These are phyloP conservation scores for Euborellia annulipes DNA, from an alignment of 1,140 invertebrate species.

Conservation along the genomic window DNA sequence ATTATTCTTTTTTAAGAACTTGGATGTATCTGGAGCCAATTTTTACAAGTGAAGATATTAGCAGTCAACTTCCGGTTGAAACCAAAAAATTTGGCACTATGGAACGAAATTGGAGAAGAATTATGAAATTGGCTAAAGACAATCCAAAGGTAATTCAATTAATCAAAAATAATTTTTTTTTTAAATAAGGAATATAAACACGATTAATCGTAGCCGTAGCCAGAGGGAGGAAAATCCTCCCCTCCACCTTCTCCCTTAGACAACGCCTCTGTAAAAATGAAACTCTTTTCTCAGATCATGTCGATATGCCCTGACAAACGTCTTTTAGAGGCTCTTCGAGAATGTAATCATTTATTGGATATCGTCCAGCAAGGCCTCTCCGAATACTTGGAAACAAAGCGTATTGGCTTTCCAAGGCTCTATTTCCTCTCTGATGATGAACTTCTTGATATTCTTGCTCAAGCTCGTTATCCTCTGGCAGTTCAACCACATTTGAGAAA, in stretches of 20 bases:
- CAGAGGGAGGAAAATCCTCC: too few species aligned
- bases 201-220: too few species aligned
- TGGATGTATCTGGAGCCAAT: constrained; percentile 79
- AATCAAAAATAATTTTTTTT: too few species aligned
- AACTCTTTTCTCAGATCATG: constrained; percentile 32
- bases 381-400: constrained; percentile 58
- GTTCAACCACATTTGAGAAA: constrained; percentile 64
- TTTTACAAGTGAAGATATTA: constrained; percentile 70
- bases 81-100: constrained; percentile 61
- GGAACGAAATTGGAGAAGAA: constrained; percentile 56
- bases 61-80: constrained; percentile 50
- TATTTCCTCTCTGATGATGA: constrained; percentile 68
- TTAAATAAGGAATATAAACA: too few species aligned
- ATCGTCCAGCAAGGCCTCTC: constrained; percentile 54
- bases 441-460: constrained; percentile 55
- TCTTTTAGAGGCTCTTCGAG: constrained; percentile 47
- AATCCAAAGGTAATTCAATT: constrained; percentile 43
- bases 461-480: constrained; percentile 52
- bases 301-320: constrained; percentile 37
- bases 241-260: too few species aligned
- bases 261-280: too few species aligned
- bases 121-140: constrained; percentile 50
- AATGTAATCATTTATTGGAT: constrained; percentile 46
- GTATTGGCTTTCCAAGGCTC: constrained; percentile 52
- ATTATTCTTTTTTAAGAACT: constrained; percentile 29